phyloP scores from a whole-genome alignment of 2,113 vertebrate genomes.

The Trematomus loennbergii region DNA sequence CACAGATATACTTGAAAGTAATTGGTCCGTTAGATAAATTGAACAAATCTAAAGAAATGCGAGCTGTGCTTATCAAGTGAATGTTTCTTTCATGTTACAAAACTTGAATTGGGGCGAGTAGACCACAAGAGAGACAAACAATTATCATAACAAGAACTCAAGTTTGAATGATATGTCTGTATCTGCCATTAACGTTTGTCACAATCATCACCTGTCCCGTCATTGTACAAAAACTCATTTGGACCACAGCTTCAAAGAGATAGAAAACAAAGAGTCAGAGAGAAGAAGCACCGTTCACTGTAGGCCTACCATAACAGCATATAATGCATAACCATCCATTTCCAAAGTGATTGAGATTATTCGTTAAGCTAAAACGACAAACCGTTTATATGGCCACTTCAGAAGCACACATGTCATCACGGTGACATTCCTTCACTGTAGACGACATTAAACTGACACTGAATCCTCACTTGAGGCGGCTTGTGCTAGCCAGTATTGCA shows the following conservation, averaged over 20 bases:
- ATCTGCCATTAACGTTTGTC: conserved; percentile 73
- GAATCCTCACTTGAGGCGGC: conserved; percentile 47
- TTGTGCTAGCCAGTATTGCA: conserved; percentile 64
- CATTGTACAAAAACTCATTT: conserved; percentile 43
- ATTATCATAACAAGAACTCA: neutral
- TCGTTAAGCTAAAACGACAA: conserved; percentile 52
- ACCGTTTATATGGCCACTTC: conserved; percentile 79
- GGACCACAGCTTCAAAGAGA: conserved; percentile 49
- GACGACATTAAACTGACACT: conserved; percentile 67
- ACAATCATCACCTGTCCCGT: conserved; percentile 61
- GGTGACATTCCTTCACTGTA: conserved; percentile 76
- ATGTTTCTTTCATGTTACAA: conserved; percentile 14
- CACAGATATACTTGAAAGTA: conserved; percentile 74
- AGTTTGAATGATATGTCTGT: conserved; percentile 68
- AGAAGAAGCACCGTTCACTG: conserved; percentile 77
- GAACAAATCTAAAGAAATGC: conserved; percentile 41
- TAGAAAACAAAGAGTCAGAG: conserved; percentile 54
- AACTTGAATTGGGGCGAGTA: conserved; percentile 31
- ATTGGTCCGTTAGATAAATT: conserved; percentile 60
- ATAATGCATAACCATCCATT: conserved; percentile 78
- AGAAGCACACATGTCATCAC: conserved; percentile 76
- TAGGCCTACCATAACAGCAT: conserved; percentile 73
- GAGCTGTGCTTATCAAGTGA: conserved; percentile 46
- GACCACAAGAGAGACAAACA: conserved; percentile 41
- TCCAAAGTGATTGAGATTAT: conserved; percentile 75